Evolutionary conservation across 2,888 invertebrate genomes (phyloP), one percentile per base, ranked within the genome.

Genomic region (Mycalesis mineus): DNA sequence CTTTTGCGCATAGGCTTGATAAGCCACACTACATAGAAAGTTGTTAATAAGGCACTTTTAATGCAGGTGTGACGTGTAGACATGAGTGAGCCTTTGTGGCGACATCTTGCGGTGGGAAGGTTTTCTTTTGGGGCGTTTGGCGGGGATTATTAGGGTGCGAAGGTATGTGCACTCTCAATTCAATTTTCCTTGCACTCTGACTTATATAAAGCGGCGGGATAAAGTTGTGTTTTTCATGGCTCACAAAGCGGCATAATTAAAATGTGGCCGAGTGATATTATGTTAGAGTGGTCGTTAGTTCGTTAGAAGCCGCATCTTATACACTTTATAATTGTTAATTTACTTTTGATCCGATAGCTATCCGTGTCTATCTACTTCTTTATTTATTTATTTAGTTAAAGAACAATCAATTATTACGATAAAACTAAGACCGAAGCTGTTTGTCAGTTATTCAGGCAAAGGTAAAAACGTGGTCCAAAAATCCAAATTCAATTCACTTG

Each of bases 1-100:
- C 78, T 79, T 83, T 81, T 72, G 78, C 74, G 71, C 76, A 75
- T 74, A 77, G 80, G 77, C 77, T 79, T 88, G 88, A 87, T 88
- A 88, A 88, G 88, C 88, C 77, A 80, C 80, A 82, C 81, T 80
- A 80, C 76, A 77, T 77, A 72, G 76, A 76, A 78, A 74, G 75
- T 75, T 67, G 78, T 65, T 86, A 85, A 87, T 88, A 87, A 88
- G 88, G 88, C 78, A 85, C 88, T 88, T 84, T 84, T 74, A 74
- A 68, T 63, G 74, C 76, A 85, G 87, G 86, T 85, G 86, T 86
- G 78, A 84, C 74, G 77, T 65, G 72, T 70, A 78, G 76, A 77
- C 80, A 78, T 70, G 75, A 84, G 85, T 80, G 84, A 71, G 33
- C 64, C 75, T 82, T 82, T 84, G 72, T 83, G 62, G 68, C 67